These are phyloP conservation scores for Caretta caretta DNA, from an alignment of 2,113 vertebrate genomes.

Conservation along the genomic window DNA sequence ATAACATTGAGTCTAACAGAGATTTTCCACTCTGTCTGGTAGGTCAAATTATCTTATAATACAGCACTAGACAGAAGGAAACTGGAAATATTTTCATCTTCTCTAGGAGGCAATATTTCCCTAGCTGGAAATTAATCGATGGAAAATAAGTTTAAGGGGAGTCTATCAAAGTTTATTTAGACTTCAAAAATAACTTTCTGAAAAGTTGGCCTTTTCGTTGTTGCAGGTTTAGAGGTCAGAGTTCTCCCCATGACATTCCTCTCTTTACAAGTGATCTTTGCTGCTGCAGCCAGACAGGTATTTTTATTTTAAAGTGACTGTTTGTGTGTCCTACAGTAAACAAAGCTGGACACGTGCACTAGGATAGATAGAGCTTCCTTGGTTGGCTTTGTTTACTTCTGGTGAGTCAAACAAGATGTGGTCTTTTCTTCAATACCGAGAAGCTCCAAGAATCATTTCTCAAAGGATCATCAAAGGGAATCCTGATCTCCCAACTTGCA, in stretches of 20 bases:
- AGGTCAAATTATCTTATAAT: slow-evolving; percentile 60
- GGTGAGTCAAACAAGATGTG: neutral
- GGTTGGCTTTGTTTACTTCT: neutral
- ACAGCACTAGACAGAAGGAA: slow-evolving; percentile 43
- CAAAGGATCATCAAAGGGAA: neutral
- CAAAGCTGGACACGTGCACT: neutral
- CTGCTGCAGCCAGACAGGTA: slow-evolving; percentile 58
- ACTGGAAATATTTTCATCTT: slow-evolving; percentile 71
- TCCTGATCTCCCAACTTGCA: neutral
- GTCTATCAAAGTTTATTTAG: slow-evolving; percentile 73
- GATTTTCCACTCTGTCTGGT: slow-evolving; percentile 68
- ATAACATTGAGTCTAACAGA: slow-evolving; percentile 47
- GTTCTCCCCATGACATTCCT: slow-evolving; percentile 68
- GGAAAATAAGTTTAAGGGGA: slow-evolving; percentile 63
- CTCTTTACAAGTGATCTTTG: slow-evolving; percentile 60
- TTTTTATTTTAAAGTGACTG: slow-evolving; percentile 56
- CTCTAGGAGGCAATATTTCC: slow-evolving; percentile 60
- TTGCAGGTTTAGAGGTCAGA: slow-evolving; percentile 66
- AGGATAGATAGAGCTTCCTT: neutral
- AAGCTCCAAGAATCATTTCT: neutral
- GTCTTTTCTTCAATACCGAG: neutral
- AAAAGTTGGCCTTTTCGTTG: slow-evolving; percentile 65
- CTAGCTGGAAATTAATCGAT: slow-evolving; percentile 65
- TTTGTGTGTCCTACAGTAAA: slow-evolving; percentile 64
- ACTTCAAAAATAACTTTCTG: slow-evolving; percentile 65